phyloP scores from a whole-genome alignment of 2,888 invertebrate species.

The Chironomus tentans region DNA sequence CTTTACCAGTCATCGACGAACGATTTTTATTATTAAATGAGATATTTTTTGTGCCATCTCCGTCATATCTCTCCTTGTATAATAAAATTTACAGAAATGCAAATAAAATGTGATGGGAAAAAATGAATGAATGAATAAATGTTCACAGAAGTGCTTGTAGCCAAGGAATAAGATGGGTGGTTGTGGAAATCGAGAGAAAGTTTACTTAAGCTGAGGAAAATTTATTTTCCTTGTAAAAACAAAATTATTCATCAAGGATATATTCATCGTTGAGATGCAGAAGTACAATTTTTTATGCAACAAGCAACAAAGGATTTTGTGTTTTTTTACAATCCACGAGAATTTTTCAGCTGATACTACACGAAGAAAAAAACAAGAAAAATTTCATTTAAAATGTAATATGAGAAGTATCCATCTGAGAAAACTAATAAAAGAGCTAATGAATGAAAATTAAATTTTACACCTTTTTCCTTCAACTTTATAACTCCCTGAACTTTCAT shows the following conservation, averaged over 20 bases:
- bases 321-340: neutral
- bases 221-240: constrained; percentile 9
- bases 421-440: constrained; percentile 9
- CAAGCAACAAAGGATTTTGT: constrained; percentile 12
- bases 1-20: neutral
- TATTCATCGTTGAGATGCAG: neutral
- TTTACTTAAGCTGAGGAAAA: neutral
- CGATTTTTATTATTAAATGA: neutral
- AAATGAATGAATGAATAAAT: neutral
- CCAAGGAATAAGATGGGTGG: neutral
- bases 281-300: constrained; percentile 4
- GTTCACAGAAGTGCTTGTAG: neutral
- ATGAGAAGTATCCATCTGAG: constrained; percentile 1
- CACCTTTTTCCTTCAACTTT: constrained; percentile 2
- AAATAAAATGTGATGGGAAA: constrained; percentile 22
- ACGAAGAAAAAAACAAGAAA: neutral
- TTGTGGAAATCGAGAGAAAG: neutral
- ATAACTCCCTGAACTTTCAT: neutral
- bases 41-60: neutral
- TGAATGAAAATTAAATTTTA: constrained; percentile 22
- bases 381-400: constrained; percentile 13
- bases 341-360: neutral
- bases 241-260: constrained; percentile 24
- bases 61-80: neutral
- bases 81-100: constrained; percentile 20